phyloP scores from a whole-genome alignment of 1,140 invertebrate species.

The Leucophenga varia region DNA sequence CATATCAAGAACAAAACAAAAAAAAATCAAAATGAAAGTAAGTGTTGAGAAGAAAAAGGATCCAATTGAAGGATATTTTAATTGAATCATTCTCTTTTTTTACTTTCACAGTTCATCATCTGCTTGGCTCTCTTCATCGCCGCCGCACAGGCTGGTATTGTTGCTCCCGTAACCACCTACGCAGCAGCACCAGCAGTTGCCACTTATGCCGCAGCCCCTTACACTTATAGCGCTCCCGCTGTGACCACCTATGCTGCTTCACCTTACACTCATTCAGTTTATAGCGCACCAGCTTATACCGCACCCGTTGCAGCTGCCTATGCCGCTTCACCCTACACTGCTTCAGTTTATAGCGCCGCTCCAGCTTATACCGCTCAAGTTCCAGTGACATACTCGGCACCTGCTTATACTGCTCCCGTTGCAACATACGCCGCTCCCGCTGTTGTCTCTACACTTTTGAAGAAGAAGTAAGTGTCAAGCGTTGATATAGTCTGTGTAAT shows the following conservation, averaged over 20 bases:
- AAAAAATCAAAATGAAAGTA: slow-evolving; percentile 40
- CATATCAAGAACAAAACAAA: slow-evolving; percentile 22
- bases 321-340: slow-evolving; percentile 30
- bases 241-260: slow-evolving; percentile 30
- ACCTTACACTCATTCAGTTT: slow-evolving; percentile 15
- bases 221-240: slow-evolving; percentile 13
- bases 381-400: slow-evolving; percentile 24
- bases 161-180: slow-evolving; percentile 23
- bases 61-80: too few species aligned
- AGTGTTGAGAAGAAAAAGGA: background rate
- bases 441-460: slow-evolving; percentile 39
- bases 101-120: slow-evolving; percentile 38
- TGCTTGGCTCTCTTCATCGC: slow-evolving; percentile 45
- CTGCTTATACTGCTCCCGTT: slow-evolving; percentile 17
- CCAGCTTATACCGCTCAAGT: slow-evolving; percentile 21
- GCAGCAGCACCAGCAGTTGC: slow-evolving; percentile 23
- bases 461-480: slow-evolving; percentile 44
- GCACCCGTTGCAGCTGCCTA: slow-evolving; percentile 20
- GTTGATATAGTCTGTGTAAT: too few species aligned
- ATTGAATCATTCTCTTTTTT: background rate
- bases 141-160: slow-evolving; percentile 40
- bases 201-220: slow-evolving; percentile 29
- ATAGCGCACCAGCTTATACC: slow-evolving; percentile 6
- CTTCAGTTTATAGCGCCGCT: slow-evolving; percentile 25
- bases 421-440: slow-evolving; percentile 35